A percentile compares a stretch with the other conserved stretches of the same genome.
Conservation (phyloP, 2,888 invertebrate species). For the Heliconius erato region DNA sequence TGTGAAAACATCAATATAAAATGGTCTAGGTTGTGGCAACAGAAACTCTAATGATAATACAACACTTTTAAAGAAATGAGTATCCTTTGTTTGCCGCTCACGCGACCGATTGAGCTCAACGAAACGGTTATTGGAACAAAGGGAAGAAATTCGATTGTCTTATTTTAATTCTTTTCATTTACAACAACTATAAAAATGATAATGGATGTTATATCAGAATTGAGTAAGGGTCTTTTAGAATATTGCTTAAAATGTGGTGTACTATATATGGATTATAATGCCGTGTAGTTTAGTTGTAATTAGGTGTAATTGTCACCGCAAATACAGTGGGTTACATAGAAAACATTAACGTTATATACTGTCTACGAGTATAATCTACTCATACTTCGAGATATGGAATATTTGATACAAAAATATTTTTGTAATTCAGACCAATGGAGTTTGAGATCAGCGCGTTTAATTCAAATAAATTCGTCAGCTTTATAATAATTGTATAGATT, state of each 20-base stretch:
- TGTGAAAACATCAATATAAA: not conserved
- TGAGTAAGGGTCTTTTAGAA: not conserved
- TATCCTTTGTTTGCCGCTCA: constrained; percentile 42
- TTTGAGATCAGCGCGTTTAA: not conserved
- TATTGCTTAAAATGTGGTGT: not conserved
- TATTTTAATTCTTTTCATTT: constrained; percentile 29
- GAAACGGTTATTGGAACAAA: constrained; percentile 34
- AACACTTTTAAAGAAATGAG: constrained; percentile 35
- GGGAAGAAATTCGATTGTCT: constrained; percentile 20
- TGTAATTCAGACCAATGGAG: not conserved
- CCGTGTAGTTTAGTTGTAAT: too few species aligned
- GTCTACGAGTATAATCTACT: too few species aligned
- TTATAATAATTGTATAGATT: not conserved
- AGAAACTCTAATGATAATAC: constrained; percentile 16
- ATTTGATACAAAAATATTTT: not conserved
- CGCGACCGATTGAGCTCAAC: constrained; percentile 32
- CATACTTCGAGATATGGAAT: not conserved
- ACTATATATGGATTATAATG: too few species aligned
- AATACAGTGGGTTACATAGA: too few species aligned
- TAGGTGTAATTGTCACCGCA: too few species aligned
- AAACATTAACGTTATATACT: not conserved
- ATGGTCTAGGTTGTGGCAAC: not conserved
- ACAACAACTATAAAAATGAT: not conserved
- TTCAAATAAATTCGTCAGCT: not conserved
- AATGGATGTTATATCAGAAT: not conserved